phyloP scores from a whole-genome alignment of 2,797 vertebrate genomes.

The Halcyon badia region DNA sequence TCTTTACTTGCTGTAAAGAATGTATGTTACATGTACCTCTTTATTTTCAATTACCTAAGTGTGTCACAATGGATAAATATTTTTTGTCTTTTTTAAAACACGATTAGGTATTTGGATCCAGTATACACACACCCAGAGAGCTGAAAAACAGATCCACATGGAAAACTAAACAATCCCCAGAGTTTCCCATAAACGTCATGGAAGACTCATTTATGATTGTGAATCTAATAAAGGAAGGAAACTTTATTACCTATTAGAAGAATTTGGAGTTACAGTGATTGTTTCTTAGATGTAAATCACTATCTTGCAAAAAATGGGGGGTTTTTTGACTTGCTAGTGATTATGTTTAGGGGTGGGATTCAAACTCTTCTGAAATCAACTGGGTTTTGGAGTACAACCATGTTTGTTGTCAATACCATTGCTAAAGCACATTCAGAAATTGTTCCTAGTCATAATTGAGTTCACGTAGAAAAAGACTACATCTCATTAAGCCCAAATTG shows the following conservation, averaged over 20 bases:
- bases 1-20: neutral
- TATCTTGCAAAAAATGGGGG: neutral
- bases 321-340: neutral
- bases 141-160: neutral
- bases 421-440: neutral
- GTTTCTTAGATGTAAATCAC: neutral
- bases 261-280: neutral
- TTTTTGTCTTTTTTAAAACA: neutral
- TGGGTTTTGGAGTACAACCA: neutral
- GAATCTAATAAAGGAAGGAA: neutral
- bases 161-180: neutral
- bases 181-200: neutral
- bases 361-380: neutral
- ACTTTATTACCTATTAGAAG: neutral
- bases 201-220: neutral
- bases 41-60: neutral
- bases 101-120: neutral
- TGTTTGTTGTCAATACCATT: neutral
- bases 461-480: neutral
- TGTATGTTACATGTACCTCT: neutral
- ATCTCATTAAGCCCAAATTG: neutral
- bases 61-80: neutral
- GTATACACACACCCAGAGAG: neutral
- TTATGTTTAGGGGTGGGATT: neutral
- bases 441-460: neutral